Evolutionary conservation across 2,797 vertebrate genomes (phyloP), one percentile per base, ranked within the genome.

Genomic region (Chlorospingus semifuscus): DNA sequence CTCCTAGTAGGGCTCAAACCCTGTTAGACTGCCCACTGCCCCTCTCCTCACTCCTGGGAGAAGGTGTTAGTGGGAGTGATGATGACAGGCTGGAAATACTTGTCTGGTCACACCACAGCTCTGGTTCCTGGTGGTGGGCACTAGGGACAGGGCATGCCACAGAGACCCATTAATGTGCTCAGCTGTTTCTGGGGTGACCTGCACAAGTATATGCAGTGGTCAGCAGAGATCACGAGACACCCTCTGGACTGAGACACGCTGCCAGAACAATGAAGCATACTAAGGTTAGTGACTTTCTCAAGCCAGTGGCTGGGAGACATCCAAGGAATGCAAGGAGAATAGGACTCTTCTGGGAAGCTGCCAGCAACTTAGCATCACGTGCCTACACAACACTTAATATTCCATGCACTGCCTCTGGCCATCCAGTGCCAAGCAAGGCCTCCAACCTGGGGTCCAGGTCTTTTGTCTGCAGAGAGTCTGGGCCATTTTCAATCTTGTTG

Each of bases 301-400:
- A 94, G 90, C 89, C 89, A 93, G 78, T 34, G 26, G 78, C 92
- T 97, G 96, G 90, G 94, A 96, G 89, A 96, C 41, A 95, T 97
- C 96, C 95, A 96, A 96, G 76, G 95, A 97, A 97, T 97, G 93
- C 76, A 92, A 60, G 91, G 94, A 90, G 95, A 97, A 96, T 91
- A 96, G 90, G 90, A 93, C 66, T 93, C 74, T 63, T 63, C 76
- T 97, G 96, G 87, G 89, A 91, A 84, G 80, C 63, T 95, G 96
- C 95, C 96, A 97, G 83, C 7, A 68, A 52, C 44, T 85, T 87
- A 39, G 74, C 53, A 94, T 97, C 95, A 96, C 90, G 90, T 95
- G 95, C 63, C 78, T 94, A 79, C 83, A 52, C 15, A 8, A 91
- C 79, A 83, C 55, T 96, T 95, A 95, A 92, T 95, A 97, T 92